Base-by-base conservation (phyloP, 1,140 invertebrate genomes). In the Megathymus violae region DNA sequence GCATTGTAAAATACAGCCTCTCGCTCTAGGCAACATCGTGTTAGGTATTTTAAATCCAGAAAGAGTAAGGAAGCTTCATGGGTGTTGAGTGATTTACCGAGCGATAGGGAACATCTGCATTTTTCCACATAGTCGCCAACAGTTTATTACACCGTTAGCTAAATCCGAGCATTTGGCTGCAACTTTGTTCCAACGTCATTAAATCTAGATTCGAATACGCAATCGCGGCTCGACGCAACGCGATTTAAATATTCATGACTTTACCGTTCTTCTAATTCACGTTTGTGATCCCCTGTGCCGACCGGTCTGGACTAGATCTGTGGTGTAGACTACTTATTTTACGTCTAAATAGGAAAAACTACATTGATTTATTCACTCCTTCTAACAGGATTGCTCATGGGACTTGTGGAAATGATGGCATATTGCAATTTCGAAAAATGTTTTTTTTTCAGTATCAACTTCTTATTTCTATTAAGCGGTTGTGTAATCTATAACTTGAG, bases 201-300 rank as follows among this genome's bases (percentile, higher is more conserved):
- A 17, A 54, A 38, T 54, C 36, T 36, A 14, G 50, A 9, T 54
- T 54, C 11, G 50, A 40, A 25, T 54, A 54, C 50, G 50, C 17
- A 54, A 54, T 41, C 4, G 31, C n/a, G 31, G 17, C 5, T n/a
- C 34, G 36, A 41, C n/a, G n/a, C 4, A 25, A 41, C 50, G 14
- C 50, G 50, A 40, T 40, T 41, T 54, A 38, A 54, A 54, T 54
- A 54, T 54, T 54, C 50, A 54, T 54, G 6, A 6, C 15, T 9
- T 41, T 15, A 54, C 50, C 40, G 50, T 54, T 54, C 50, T 41
- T 54, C 50, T 54, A 41, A 54, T 54, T 54, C 50, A 27, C 50
- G 36, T 41, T 31, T 17, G 50, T 41, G 36, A 54, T 54, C 50
- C 50, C 50, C 50, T 54, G 50, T 25, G 50, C 41, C 11, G 13